Evolutionary conservation across 2,797 vertebrate genomes (phyloP).

Genomic region (Menidia menidia): DNA sequence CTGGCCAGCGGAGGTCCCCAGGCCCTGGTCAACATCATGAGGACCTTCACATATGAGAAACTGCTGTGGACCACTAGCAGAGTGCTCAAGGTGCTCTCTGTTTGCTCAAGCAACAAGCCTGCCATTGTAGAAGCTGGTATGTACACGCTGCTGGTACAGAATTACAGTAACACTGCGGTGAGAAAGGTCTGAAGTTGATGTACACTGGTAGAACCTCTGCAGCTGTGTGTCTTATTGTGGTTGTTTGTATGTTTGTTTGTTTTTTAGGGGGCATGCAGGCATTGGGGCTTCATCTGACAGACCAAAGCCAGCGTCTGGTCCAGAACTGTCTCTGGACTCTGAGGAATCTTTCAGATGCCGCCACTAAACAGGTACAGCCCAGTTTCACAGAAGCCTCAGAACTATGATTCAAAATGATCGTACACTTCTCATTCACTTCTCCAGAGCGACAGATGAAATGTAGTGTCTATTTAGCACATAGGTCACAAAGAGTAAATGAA

Average conservation of each 20-base stretch:
- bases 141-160: conserved; percentile 50
- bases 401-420: too few relatives aligned
- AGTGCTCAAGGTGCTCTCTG: conserved; percentile 97
- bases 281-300: conserved; percentile 95
- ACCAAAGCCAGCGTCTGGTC: conserved; percentile 96
- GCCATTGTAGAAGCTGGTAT: conserved; percentile 98
- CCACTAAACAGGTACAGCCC: conserved; percentile 93
- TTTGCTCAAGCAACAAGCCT: conserved; percentile 99
- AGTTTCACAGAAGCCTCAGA: background rate
- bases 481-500: background rate
- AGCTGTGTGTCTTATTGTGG: background rate
- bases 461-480: too few relatives aligned
- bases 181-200: background rate
- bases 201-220: background rate
- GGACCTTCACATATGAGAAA: conserved; percentile 98
- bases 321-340: conserved; percentile 99
- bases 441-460: too few relatives aligned
- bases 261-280: conserved; percentile 96
- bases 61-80: conserved; percentile 99
- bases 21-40: conserved; percentile 98
- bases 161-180: background rate
- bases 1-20: conserved; percentile 98
- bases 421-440: too few relatives aligned
- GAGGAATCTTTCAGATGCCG: conserved; percentile 97
- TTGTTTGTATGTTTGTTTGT: conserved; percentile 1